Evolutionary conservation across 37 sponge, comb jelly and placozoan genomes (phyloP).

Genomic region (Diacarnus erythraeanus): DNA sequence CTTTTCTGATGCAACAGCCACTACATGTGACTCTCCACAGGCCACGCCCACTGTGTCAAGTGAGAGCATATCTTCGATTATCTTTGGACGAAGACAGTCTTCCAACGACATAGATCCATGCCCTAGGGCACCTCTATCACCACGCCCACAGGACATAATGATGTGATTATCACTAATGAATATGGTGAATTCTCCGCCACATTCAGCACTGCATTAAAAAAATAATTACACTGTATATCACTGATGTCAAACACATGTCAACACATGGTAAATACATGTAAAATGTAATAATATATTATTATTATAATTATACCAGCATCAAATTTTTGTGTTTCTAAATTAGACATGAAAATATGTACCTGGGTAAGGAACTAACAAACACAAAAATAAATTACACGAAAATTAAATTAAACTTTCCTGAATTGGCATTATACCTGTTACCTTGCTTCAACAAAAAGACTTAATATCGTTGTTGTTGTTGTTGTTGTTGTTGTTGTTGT

Average conservation of each 20-base stretch:
- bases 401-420: too few relatives aligned
- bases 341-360: too few relatives aligned
- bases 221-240: not conserved
- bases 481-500: too few relatives aligned
- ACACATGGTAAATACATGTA: too few relatives aligned
- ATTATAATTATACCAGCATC: not conserved
- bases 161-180: slow-evolving; percentile 92
- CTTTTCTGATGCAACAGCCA: slow-evolving; percentile 66
- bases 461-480: too few relatives aligned
- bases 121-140: slow-evolving; percentile 76
- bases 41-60: slow-evolving; percentile 47
- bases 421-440: too few relatives aligned
- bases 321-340: too few relatives aligned
- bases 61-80: slow-evolving; percentile 70
- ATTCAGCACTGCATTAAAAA: slow-evolving; percentile 61
- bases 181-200: slow-evolving; percentile 89
- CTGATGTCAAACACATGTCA: too few relatives aligned
- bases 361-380: too few relatives aligned
- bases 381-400: too few relatives aligned
- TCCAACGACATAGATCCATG: slow-evolving; percentile 22
- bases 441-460: too few relatives aligned
- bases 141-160: slow-evolving; percentile 89
- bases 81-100: slow-evolving; percentile 73
- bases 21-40: slow-evolving; percentile 88
- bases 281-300: not conserved